Percentiles rank a stretch among this genome's conserved stretches.
Conservation (phyloP, 2,888 invertebrate species). For the Cantharis flavilabris region DNA sequence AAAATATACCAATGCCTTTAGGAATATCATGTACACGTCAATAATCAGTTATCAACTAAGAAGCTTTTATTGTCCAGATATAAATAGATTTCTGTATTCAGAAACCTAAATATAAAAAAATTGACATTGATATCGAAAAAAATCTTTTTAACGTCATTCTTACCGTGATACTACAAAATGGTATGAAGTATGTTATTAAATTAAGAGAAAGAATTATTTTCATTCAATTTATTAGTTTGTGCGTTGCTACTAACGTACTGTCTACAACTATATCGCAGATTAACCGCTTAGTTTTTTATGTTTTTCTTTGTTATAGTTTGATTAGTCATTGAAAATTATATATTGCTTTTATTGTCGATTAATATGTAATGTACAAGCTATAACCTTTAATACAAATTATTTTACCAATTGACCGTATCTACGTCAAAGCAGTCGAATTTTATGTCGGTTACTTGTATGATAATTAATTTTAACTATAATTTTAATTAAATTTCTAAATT, state of each 20-base stretch:
- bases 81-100: too few species aligned
- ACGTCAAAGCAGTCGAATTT: background rate
- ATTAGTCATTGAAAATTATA: background rate
- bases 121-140: background rate
- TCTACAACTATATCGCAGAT: background rate
- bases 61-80: too few species aligned
- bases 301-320: background rate
- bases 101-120: too few species aligned
- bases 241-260: background rate
- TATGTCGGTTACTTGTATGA: background rate
- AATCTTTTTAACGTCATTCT: background rate
- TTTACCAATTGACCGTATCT: background rate
- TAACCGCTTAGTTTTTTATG: background rate
- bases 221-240: background rate
- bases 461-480: too few species aligned
- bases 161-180: background rate
- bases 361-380: background rate
- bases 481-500: too few species aligned
- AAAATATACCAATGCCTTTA: too few species aligned
- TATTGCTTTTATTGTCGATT: background rate
- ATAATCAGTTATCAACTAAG: too few species aligned
- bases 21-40: too few species aligned
- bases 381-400: slow-evolving; percentile 1
- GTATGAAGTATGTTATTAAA: background rate
- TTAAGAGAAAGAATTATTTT: background rate